phyloP scores from a whole-genome alignment of 2,797 vertebrate species.

The Pseudocheirus occidentalis region DNA sequence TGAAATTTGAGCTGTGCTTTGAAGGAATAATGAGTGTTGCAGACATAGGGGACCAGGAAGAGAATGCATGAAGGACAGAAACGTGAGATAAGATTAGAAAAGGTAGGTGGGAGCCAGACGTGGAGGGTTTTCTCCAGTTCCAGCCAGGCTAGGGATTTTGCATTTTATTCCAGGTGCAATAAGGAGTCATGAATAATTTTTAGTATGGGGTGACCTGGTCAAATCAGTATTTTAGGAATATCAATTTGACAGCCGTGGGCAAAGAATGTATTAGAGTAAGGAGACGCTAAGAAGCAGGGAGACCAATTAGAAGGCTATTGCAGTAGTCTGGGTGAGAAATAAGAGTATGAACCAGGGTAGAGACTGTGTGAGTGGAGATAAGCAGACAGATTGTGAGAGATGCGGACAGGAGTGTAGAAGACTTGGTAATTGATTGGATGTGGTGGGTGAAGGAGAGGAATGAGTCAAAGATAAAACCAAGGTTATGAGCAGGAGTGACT shows the following conservation, averaged over 20 bases:
- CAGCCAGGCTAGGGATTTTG: neutral
- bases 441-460: neutral
- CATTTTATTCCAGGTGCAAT: neutral
- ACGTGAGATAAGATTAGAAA: neutral
- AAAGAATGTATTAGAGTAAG: neutral
- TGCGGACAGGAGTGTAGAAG: neutral
- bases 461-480: neutral
- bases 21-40: neutral
- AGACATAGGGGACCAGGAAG: neutral
- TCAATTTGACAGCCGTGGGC: neutral
- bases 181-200: neutral
- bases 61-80: neutral
- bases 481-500: neutral
- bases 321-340: neutral
- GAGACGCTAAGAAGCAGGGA: neutral
- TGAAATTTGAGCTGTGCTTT: neutral
- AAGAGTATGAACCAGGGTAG: neutral
- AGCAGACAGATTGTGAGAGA: neutral
- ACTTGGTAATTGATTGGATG: neutral
- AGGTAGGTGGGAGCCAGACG: neutral
- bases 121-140: neutral
- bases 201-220: neutral
- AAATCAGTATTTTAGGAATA: neutral
- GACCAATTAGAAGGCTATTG: constrained; percentile 1
- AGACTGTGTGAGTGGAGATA: neutral